phyloP scores from a whole-genome alignment of 2,888 invertebrate species.

The Apamea monoglypha region DNA sequence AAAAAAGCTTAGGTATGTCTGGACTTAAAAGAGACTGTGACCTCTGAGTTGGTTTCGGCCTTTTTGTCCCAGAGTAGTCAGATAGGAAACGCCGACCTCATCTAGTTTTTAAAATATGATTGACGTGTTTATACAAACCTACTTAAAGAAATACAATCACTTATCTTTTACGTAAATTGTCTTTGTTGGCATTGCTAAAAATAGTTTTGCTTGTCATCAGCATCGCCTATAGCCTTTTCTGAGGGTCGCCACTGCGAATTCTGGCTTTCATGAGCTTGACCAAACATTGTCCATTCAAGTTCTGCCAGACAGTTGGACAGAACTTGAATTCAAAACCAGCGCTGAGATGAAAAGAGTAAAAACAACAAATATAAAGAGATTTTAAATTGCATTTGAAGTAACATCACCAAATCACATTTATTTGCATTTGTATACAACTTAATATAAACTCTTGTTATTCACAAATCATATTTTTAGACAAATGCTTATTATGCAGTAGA shows the following conservation, averaged over 20 bases:
- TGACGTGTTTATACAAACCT: too few relatives aligned
- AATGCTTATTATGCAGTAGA: slow-evolving; percentile 76
- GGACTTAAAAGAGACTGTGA: background rate
- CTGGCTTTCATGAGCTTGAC: background rate
- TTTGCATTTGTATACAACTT: slow-evolving; percentile 27
- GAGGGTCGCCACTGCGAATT: background rate
- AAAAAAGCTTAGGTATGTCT: too few relatives aligned
- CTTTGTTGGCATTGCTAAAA: background rate
- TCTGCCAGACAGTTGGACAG: too few relatives aligned
- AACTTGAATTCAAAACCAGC: background rate
- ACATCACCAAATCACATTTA: slow-evolving; percentile 16
- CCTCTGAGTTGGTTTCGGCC: background rate
- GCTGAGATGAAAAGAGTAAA: background rate
- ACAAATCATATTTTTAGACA: slow-evolving; percentile 65
- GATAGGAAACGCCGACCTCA: background rate
- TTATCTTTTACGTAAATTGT: background rate
- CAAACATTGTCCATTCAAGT: background rate
- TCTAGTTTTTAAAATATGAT: background rate
- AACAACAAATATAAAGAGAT: background rate
- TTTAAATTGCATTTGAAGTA: background rate
- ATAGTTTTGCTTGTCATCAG: background rate
- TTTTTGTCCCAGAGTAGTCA: background rate
- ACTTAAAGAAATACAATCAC: too few relatives aligned
- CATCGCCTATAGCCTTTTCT: background rate
- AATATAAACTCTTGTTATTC: slow-evolving; percentile 28